Percentiles rank a stretch among this genome's conserved stretches.
phyloP scores from a whole-genome alignment of 2,797 vertebrate species.

The Bothrops alternatus region DNA sequence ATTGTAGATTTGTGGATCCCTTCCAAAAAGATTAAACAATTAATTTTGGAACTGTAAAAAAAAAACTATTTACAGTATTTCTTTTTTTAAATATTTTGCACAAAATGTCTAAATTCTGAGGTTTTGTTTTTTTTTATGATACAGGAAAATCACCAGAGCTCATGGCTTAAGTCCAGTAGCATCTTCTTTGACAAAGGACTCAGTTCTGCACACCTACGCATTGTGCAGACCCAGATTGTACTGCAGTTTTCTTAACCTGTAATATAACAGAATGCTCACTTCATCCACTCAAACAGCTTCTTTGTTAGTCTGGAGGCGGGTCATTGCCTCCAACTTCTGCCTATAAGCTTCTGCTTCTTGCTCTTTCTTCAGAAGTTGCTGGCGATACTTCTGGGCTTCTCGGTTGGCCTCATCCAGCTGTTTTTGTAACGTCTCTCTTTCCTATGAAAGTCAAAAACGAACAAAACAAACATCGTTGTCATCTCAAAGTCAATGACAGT shows the following conservation, averaged over 20 bases:
- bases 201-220: constrained; percentile 59
- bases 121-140: constrained; percentile 66
- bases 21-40: constrained; percentile 77
- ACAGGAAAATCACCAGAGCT: constrained; percentile 74
- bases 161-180: constrained; percentile 72
- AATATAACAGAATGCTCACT: constrained; percentile 49
- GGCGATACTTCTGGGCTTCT: constrained; percentile 84
- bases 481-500: background rate
- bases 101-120: constrained; percentile 74
- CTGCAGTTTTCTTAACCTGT: constrained; percentile 62
- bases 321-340: constrained; percentile 87
- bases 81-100: constrained; percentile 79
- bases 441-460: constrained; percentile 70
- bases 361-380: constrained; percentile 86
- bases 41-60: constrained; percentile 79
- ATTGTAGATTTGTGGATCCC: constrained; percentile 74
- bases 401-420: constrained; percentile 87
- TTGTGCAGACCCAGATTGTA: constrained; percentile 69
- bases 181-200: constrained; percentile 63
- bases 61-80: constrained; percentile 82
- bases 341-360: constrained; percentile 85
- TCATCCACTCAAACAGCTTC: constrained; percentile 75
- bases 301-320: constrained; percentile 80
- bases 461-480: constrained; percentile 13
- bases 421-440: constrained; percentile 86